Evolutionary conservation across 1,140 invertebrate species (phyloP).

Genomic region (Chironomus striatipennis): DNA sequence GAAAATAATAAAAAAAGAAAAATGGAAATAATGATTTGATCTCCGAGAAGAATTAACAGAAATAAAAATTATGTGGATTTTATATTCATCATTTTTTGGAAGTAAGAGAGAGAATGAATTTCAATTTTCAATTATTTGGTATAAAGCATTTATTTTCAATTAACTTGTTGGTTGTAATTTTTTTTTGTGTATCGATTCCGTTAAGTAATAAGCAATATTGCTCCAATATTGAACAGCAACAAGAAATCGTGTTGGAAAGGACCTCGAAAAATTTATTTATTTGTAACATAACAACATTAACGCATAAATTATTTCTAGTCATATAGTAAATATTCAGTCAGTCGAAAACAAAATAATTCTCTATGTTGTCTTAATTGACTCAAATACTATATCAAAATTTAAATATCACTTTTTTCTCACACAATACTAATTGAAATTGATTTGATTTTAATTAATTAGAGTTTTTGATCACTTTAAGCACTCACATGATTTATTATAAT

Average conservation of each 20-base stretch:
- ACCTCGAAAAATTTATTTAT: background rate
- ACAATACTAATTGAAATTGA: conserved; percentile 2
- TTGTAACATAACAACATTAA: background rate
- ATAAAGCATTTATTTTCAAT: too few species aligned
- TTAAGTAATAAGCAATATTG: background rate
- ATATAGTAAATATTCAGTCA: background rate
- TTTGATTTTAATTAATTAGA: background rate
- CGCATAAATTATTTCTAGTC: conserved; percentile 7
- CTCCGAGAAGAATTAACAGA: too few species aligned
- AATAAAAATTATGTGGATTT: too few species aligned
- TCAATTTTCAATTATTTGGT: too few species aligned
- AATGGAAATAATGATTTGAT: background rate
- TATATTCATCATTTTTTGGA: too few species aligned
- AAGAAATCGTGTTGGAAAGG: background rate
- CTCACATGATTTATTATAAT: background rate
- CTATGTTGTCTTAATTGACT: background rate
- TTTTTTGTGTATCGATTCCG: background rate
- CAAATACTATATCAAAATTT: too few species aligned
- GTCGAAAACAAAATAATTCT: background rate
- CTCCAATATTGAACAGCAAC: background rate
- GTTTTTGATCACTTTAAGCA: background rate
- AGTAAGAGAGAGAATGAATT: too few species aligned
- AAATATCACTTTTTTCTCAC: background rate
- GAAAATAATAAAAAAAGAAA: background rate
- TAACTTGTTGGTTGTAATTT: background rate